Conservation (phyloP, 2,888 invertebrate genomes). For the Drosophila fulvimacula region DNA sequence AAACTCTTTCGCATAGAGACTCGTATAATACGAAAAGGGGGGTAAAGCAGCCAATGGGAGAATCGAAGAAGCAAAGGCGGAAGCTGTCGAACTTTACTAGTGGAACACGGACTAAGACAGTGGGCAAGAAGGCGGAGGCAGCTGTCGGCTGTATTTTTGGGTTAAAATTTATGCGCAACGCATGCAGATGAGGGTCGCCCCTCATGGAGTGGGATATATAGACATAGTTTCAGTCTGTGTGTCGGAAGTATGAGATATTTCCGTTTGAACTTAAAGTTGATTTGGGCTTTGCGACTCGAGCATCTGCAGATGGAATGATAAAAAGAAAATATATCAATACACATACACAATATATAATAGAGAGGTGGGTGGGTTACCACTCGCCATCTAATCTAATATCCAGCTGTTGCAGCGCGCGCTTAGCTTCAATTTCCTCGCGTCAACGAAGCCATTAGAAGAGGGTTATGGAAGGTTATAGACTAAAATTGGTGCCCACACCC, state of each 20-base stretch:
- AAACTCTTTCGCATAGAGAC: slow-evolving; percentile 58
- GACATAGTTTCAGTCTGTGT: slow-evolving; percentile 19
- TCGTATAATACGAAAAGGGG: slow-evolving; percentile 39
- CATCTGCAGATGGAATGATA: slow-evolving; percentile 1
- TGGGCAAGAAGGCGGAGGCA: slow-evolving; percentile 40
- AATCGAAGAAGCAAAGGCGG: slow-evolving; percentile 18
- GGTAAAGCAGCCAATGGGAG: slow-evolving; percentile 31
- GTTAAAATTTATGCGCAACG: slow-evolving; percentile 66
- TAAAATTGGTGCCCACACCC: slow-evolving; percentile 28
- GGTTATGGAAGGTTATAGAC: background rate
- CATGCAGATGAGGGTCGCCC: slow-evolving; percentile 66
- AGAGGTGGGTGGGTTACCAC: background rate
- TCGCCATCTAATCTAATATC: slow-evolving; percentile 23
- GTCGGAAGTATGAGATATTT: slow-evolving; percentile 25
- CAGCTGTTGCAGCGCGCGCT: slow-evolving; percentile 58
- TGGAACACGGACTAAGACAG: background rate
- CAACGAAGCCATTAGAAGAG: slow-evolving; percentile 53
- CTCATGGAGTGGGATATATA: slow-evolving; percentile 11
- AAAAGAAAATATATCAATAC: slow-evolving; percentile 1
- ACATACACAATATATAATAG: background rate
- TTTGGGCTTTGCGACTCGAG: slow-evolving; percentile 9
- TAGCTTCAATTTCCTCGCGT: slow-evolving; percentile 45
- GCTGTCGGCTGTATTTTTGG: slow-evolving; percentile 67
- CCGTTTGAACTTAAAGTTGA: slow-evolving; percentile 45
- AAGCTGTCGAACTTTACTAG: slow-evolving; percentile 37